A percentile compares a stretch with the other conserved stretches of the same genome.
phyloP scores from a whole-genome alignment of 1,140 invertebrate species.

The Subanguina moxae region DNA sequence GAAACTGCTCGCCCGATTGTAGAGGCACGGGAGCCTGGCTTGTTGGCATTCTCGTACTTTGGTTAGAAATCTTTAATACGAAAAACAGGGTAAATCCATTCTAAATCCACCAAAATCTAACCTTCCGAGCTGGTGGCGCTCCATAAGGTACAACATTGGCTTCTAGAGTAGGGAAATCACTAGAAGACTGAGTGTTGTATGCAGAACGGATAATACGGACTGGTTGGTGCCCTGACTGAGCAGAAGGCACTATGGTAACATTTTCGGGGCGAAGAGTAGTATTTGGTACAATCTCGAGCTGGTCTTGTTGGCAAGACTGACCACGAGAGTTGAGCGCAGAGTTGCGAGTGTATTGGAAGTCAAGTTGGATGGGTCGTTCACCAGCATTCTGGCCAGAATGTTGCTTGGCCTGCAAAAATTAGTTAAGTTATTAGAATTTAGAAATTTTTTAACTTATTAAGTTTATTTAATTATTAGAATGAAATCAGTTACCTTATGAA shows the following conservation, averaged over 20 bases:
- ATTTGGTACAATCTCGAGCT: not conserved
- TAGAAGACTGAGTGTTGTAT: slow-evolving; percentile 13
- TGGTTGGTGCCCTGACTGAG: slow-evolving; percentile 22
- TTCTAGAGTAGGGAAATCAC: slow-evolving; percentile 23
- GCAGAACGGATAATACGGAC: slow-evolving; percentile 18
- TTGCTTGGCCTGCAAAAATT: slow-evolving; percentile 23
- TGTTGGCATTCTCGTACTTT: not conserved
- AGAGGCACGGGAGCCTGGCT: slow-evolving; percentile 15
- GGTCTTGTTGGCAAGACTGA: not conserved
- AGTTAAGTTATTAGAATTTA: not conserved
- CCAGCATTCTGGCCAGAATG: slow-evolving; percentile 9
- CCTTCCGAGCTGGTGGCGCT: slow-evolving; percentile 22
- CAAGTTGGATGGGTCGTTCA: slow-evolving; percentile 27
- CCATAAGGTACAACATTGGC: slow-evolving; percentile 14
- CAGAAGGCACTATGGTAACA: slow-evolving; percentile 35
- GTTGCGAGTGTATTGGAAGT: slow-evolving; percentile 34
- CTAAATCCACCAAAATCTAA: slow-evolving; percentile 4
- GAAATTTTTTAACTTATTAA: not conserved
- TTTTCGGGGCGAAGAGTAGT: slow-evolving; percentile 7
- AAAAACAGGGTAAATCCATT: not conserved
- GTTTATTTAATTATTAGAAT: not conserved
- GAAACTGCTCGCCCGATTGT: slow-evolving; percentile 28
- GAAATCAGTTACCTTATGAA: slow-evolving; percentile 35
- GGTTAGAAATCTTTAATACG: slow-evolving; percentile 2
- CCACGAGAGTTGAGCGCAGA: not conserved